Evolutionary conservation across 2,888 invertebrate species (phyloP).

Genomic region (Drosophila multiciliata): DNA sequence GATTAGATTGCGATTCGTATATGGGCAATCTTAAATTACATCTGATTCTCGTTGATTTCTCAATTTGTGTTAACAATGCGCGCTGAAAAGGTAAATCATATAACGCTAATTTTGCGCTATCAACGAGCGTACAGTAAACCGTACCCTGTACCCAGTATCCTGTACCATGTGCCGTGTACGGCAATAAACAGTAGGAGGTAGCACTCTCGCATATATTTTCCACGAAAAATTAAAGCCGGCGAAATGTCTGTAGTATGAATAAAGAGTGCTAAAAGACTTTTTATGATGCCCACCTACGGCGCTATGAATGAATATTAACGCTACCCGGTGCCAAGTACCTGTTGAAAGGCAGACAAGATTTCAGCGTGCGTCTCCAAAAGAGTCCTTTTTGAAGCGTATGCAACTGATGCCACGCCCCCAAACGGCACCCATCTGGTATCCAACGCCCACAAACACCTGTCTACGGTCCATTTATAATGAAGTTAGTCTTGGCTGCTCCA

Average conservation of each 20-base stretch:
- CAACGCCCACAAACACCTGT: conserved; percentile 44
- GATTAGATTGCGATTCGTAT: background rate
- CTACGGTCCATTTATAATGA: conserved; percentile 43
- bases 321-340: conserved; percentile 32
- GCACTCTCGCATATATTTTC: conserved; percentile 55
- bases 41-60: conserved; percentile 59
- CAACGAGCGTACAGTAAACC: conserved; percentile 32
- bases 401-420: background rate
- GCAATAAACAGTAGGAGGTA: conserved; percentile 68
- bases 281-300: conserved; percentile 79
- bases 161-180: background rate
- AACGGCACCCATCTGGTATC: background rate
- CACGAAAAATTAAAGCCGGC: conserved; percentile 53
- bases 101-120: conserved; percentile 76
- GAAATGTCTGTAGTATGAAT: conserved; percentile 64
- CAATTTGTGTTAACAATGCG: conserved; percentile 66
- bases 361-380: conserved; percentile 29
- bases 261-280: conserved; percentile 79
- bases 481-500: conserved; percentile 58
- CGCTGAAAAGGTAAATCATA: conserved; percentile 69
- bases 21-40: background rate
- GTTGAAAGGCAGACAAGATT: conserved; percentile 1
- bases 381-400: conserved; percentile 12
- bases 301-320: conserved; percentile 75
- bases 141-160: background rate